phyloP scores from a whole-genome alignment of 2,888 invertebrate genomes.

The Conomelus anceps region DNA sequence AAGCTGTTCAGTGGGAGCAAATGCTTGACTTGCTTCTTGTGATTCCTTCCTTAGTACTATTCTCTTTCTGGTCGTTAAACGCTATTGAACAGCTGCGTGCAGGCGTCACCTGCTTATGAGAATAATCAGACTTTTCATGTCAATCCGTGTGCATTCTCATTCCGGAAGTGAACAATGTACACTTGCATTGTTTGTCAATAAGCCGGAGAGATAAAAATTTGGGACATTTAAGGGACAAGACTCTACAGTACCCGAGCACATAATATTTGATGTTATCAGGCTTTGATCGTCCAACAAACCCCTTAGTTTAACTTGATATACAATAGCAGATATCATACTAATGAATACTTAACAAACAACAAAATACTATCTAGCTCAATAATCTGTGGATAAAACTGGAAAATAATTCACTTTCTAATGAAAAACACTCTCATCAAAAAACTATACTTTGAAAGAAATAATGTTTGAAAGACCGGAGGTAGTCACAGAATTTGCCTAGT shows the following conservation, averaged over 20 bases:
- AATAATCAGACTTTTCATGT: neutral
- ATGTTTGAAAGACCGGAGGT: too few relatives aligned
- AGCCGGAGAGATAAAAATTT: neutral
- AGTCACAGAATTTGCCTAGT: too few relatives aligned
- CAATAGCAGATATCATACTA: neutral
- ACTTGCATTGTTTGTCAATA: neutral
- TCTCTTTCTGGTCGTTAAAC: neutral
- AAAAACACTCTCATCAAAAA: too few relatives aligned
- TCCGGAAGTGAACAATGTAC: neutral
- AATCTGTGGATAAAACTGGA: too few relatives aligned
- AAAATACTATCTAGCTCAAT: too few relatives aligned
- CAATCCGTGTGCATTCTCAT: neutral
- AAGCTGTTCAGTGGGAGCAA: neutral
- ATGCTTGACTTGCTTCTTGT: neutral
- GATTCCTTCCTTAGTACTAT: neutral
- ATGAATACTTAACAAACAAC: too few relatives aligned
- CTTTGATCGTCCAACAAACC: neutral
- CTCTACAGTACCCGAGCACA: neutral
- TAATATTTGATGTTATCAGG: neutral
- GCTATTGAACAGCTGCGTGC: neutral
- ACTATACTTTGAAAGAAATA: too few relatives aligned
- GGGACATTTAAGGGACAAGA: too few relatives aligned
- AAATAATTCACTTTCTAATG: too few relatives aligned
- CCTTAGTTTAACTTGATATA: neutral
- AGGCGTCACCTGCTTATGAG: neutral